Percentiles rank a stretch among this genome's conserved stretches.
Conservation (phyloP, 2,113 vertebrate genomes). For the Spermophilus dauricus region DNA sequence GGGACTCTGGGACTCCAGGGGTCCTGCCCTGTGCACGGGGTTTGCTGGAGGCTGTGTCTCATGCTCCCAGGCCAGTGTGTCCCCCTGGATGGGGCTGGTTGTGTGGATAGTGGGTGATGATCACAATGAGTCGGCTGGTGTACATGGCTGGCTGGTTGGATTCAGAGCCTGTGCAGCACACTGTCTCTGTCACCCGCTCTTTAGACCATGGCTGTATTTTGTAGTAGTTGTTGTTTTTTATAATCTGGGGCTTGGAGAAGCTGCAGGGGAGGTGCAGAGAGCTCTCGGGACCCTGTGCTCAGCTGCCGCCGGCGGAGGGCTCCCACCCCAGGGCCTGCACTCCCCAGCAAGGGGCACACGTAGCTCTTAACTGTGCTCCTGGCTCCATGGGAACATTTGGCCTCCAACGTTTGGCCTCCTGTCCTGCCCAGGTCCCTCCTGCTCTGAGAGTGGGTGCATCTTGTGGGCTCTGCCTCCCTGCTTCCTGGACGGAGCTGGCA, state of each 20-base stretch:
- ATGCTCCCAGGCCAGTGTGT: fast-evolving
- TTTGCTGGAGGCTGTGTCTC: background rate
- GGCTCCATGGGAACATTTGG: background rate
- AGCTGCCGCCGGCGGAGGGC: fast-evolving
- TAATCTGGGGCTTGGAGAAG: background rate
- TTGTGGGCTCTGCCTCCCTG: fast-evolving
- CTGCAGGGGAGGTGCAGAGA: fast-evolving
- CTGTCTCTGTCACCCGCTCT: too few relatives aligned
- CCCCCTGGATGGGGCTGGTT: too few relatives aligned
- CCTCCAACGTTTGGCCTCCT: too few relatives aligned
- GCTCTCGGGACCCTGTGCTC: fast-evolving
- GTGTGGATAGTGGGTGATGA: fast-evolving
- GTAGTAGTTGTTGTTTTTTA: too few relatives aligned
- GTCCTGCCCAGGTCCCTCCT: too few relatives aligned
- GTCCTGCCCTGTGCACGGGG: fast-evolving
- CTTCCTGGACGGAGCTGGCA: background rate
- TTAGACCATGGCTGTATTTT: background rate
- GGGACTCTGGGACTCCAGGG: background rate
- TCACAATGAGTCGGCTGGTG: fast-evolving
- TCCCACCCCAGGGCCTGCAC: fast-evolving
- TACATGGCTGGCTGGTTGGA: background rate
- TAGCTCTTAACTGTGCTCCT: fast-evolving
- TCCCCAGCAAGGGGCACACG: fast-evolving
- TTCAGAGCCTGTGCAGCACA: fast-evolving
- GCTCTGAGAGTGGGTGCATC: background rate